These are phyloP conservation scores for Melanotaenia pygmaea DNA, from an alignment of 2,797 vertebrate species.

Conservation along the genomic window DNA sequence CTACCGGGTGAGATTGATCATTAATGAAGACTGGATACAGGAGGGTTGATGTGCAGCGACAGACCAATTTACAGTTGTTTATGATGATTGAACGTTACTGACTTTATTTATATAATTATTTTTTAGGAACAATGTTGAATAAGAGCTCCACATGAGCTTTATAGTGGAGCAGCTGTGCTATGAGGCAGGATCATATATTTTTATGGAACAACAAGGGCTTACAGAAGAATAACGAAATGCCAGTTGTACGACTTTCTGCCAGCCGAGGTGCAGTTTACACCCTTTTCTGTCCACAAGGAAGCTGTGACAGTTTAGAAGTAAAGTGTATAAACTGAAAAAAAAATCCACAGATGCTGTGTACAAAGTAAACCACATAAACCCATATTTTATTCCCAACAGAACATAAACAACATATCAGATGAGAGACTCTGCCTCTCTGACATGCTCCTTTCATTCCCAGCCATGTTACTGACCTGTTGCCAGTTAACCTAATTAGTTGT, in stretches of 20 bases:
- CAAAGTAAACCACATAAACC: too few relatives aligned
- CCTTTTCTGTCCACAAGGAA: neutral
- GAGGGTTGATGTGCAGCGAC: slow-evolving; percentile 6
- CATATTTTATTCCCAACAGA: too few relatives aligned
- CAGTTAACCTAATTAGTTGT: too few relatives aligned
- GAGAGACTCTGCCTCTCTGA: too few relatives aligned
- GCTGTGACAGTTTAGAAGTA: too few relatives aligned
- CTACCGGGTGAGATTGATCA: slow-evolving; percentile 5
- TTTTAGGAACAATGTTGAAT: neutral
- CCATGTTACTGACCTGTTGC: too few relatives aligned
- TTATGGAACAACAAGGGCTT: neutral
- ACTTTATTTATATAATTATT: neutral
- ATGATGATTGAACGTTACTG: slow-evolving; percentile 2
- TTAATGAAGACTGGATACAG: neutral
- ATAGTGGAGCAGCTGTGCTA: neutral
- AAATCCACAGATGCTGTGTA: too few relatives aligned
- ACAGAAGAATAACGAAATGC: neutral
- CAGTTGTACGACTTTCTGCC: neutral
- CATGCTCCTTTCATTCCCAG: too few relatives aligned
- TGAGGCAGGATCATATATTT: neutral
- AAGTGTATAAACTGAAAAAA: too few relatives aligned
- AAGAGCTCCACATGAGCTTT: neutral
- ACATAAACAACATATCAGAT: too few relatives aligned
- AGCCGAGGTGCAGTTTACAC: neutral
- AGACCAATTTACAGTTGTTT: slow-evolving; percentile 11